phyloP scores from a whole-genome alignment of 92 coral and sea anemone genomes.

The Muricea muricata region DNA sequence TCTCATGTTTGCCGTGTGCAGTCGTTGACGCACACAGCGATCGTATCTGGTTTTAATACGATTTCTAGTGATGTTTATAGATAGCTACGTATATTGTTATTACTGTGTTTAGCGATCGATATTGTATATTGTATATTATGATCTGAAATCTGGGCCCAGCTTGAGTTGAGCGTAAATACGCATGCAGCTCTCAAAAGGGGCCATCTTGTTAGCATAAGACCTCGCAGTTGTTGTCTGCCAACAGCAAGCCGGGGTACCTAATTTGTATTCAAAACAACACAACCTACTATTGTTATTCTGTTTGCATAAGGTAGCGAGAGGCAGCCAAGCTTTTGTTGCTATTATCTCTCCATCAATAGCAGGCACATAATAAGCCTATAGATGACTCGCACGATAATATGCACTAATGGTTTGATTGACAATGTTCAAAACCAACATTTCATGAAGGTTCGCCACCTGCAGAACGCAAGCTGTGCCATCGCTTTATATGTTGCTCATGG shows the following conservation, averaged over 20 bases:
- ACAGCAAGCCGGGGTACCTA: slow-evolving; percentile 29
- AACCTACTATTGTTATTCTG: slow-evolving; percentile 35
- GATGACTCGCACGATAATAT: slow-evolving; percentile 38
- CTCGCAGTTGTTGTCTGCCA: slow-evolving; percentile 21
- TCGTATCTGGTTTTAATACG: slow-evolving; percentile 32
- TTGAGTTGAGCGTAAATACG: background rate
- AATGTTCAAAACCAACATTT: slow-evolving; percentile 35
- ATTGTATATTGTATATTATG: slow-evolving; percentile 4
- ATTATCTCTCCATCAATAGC: slow-evolving; percentile 35
- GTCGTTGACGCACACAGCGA: no score
- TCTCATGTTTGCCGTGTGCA: no score
- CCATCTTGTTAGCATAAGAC: background rate
- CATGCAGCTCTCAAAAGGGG: background rate
- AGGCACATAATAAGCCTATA: slow-evolving; percentile 40
- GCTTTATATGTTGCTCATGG: background rate
- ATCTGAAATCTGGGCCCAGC: slow-evolving; percentile 9
- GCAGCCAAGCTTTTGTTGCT: slow-evolving; percentile 9
- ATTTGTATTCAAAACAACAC: slow-evolving; percentile 24
- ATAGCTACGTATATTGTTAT: slow-evolving; percentile 27
- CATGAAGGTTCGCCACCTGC: slow-evolving; percentile 25
- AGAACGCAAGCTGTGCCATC: background rate
- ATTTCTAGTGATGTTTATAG: slow-evolving; percentile 10
- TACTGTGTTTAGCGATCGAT: background rate
- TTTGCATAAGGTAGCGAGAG: slow-evolving; percentile 38
- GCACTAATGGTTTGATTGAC: slow-evolving; percentile 42